phyloP scores from a whole-genome alignment of 2,888 invertebrate genomes.

The Lithophane semibrunnea region DNA sequence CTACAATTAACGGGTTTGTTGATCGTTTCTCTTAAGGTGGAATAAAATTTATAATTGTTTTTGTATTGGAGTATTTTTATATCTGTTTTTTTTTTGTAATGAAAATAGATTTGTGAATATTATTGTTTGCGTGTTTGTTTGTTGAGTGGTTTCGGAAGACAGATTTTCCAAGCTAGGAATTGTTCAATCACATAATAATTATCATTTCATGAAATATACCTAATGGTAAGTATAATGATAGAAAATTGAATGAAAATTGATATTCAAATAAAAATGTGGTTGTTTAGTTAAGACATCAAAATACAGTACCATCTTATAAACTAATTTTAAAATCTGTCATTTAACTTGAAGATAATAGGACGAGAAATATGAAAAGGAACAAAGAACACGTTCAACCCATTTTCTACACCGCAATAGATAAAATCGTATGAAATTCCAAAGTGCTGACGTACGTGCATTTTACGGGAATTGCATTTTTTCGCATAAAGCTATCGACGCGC shows the following conservation, averaged over 20 bases:
- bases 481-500: conserved; percentile 30
- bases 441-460: conserved; percentile 48
- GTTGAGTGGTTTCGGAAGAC: neutral
- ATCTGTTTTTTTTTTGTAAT: conserved; percentile 13
- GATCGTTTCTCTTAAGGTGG: conserved; percentile 1
- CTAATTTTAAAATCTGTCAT: neutral
- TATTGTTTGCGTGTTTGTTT: neutral
- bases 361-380: conserved; percentile 29
- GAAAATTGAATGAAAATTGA: neutral
- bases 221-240: too few relatives aligned
- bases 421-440: conserved; percentile 51
- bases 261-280: neutral
- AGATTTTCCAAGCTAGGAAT: neutral
- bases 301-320: neutral
- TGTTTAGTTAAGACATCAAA: too few relatives aligned
- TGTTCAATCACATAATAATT: too few relatives aligned
- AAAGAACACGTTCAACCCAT: conserved; percentile 44
- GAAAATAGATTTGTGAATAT: conserved; percentile 10
- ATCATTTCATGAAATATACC: neutral
- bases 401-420: conserved; percentile 28
- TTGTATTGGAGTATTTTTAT: conserved; percentile 19
- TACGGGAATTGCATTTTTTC: conserved; percentile 59
- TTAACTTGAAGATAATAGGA: conserved; percentile 1
- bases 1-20: conserved; percentile 25
- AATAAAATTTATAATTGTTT: conserved; percentile 26